Conservation (phyloP, 2,797 vertebrate genomes). For the Pangasius mekongensis region DNA sequence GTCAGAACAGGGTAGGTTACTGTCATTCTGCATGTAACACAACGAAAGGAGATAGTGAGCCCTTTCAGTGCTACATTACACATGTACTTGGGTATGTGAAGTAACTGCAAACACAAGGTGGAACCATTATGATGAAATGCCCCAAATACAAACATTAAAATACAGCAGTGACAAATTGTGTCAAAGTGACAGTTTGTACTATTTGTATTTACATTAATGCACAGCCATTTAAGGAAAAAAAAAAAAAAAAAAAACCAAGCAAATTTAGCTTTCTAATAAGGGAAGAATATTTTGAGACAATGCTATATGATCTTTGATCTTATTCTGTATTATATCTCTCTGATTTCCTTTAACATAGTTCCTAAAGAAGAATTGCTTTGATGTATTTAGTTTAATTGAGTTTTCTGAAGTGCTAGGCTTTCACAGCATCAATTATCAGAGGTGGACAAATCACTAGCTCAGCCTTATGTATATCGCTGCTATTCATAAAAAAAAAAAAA, state of each 20-base stretch:
- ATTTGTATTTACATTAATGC: neutral
- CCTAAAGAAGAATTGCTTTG: neutral
- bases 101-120: neutral
- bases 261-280: neutral
- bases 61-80: too few species aligned
- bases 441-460: neutral
- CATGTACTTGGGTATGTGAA: too few species aligned
- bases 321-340: neutral
- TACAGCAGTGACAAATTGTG: neutral
- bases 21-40: neutral
- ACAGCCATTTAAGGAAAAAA: neutral
- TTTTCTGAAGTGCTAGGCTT: neutral
- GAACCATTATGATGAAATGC: neutral
- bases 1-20: slow-evolving; percentile 83
- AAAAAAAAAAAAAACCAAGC: neutral
- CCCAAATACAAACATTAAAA: neutral
- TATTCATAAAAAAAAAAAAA: neutral
- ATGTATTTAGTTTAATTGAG: neutral
- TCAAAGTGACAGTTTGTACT: neutral
- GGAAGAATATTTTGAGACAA: neutral
- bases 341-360: neutral
- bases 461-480: neutral
- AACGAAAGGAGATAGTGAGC: rapidly evolving
- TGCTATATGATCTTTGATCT: neutral
- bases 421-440: neutral